A percentile compares a stretch with the other conserved stretches of the same genome.
phyloP scores from a whole-genome alignment of 1,140 invertebrate species.

The Acromyrmex heyeri region DNA sequence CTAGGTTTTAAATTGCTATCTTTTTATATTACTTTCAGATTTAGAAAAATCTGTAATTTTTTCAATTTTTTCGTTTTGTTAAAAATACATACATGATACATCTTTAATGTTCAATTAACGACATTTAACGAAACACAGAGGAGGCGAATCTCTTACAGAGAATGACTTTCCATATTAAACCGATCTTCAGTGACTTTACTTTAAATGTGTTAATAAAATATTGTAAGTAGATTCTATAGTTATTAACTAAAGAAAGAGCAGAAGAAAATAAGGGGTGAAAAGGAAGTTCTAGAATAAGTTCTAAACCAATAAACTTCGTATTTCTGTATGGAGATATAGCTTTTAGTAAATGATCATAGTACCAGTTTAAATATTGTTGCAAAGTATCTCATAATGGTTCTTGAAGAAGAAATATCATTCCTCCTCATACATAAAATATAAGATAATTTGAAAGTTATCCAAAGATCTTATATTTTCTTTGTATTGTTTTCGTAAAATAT shows the following conservation, averaged over 20 bases:
- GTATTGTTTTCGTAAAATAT: neutral
- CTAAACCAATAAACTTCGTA: neutral
- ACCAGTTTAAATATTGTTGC: neutral
- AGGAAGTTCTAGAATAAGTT: slow-evolving; percentile 4
- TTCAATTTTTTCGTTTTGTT: too few species aligned
- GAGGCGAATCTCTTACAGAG: neutral
- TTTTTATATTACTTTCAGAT: too few species aligned
- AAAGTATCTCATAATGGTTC: neutral
- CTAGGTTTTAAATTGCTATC: too few species aligned
- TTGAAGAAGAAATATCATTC: neutral
- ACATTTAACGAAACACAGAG: neutral
- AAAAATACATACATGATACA: too few species aligned
- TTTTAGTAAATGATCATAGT: slow-evolving; percentile 2
- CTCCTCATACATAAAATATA: neutral
- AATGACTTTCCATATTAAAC: slow-evolving; percentile 16
- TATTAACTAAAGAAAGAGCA: neutral
- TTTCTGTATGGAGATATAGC: neutral
- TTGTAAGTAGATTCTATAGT: neutral
- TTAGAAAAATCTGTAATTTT: too few species aligned
- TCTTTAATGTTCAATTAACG: neutral
- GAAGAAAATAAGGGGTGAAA: neutral
- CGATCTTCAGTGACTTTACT: neutral
- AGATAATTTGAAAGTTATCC: slow-evolving; percentile 4
- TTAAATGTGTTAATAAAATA: slow-evolving; percentile 30
- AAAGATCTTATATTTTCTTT: neutral